Conservation (phyloP, 1,140 invertebrate genomes). For the Drosophila setifemur region DNA sequence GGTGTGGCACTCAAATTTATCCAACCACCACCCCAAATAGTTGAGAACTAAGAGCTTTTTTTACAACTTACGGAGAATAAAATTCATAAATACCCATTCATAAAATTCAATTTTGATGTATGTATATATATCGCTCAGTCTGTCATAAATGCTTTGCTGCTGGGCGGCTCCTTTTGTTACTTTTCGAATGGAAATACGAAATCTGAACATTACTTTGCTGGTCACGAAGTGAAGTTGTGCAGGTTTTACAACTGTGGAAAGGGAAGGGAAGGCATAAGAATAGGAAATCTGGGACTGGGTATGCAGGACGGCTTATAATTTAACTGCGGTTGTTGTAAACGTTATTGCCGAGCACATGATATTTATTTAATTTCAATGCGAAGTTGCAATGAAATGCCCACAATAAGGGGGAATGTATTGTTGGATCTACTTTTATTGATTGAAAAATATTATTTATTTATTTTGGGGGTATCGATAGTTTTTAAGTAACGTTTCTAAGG, state of each 20-base stretch:
- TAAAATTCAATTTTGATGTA: conserved; percentile 82
- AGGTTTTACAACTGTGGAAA: conserved; percentile 28
- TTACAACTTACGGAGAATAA: conserved; percentile 57
- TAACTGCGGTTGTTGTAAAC: conserved; percentile 56
- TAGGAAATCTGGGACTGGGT: conserved; percentile 25
- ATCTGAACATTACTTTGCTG: conserved; percentile 76
- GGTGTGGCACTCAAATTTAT: conserved; percentile 17
- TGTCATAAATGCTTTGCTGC: conserved; percentile 67
- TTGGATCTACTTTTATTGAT: conserved; percentile 29
- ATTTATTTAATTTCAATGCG: conserved; percentile 36
- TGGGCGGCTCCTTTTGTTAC: conserved; percentile 66
- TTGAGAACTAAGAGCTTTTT: conserved; percentile 53
- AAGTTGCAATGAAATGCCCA: conserved; percentile 21
- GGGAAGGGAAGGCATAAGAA: not conserved
- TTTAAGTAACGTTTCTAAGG: too few species aligned
- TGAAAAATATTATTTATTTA: not conserved
- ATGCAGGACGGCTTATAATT: conserved; percentile 48
- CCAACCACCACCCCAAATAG: conserved; percentile 19
- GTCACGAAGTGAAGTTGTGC: conserved; percentile 50
- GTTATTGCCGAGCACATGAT: conserved; percentile 40
- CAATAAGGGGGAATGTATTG: conserved; percentile 26
- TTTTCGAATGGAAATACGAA: conserved; percentile 60
- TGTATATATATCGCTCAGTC: conserved; percentile 71
- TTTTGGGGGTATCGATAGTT: too few species aligned
- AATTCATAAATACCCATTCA: conserved; percentile 79